Evolutionary conservation across 2,113 vertebrate genomes (phyloP).

Genomic region (Kryptolebias marmoratus): DNA sequence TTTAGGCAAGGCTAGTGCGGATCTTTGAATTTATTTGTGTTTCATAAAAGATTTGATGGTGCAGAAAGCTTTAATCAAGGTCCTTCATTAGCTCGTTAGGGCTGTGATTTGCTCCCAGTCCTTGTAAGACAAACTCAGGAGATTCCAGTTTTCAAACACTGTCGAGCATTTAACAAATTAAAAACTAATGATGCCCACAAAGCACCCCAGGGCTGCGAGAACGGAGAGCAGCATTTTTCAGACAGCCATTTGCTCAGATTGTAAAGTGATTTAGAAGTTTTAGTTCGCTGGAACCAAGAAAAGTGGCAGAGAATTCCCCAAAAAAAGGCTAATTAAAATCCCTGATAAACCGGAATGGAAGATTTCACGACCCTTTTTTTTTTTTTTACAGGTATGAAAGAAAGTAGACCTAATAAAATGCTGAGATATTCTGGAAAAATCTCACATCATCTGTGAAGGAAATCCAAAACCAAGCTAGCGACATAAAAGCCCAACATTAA

Average conservation of each 20-base stretch:
- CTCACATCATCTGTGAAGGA: too few species aligned
- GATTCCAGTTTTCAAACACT: neutral
- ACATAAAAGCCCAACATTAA: too few species aligned
- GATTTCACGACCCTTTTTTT: neutral
- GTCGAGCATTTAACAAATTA: neutral
- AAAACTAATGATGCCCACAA: neutral
- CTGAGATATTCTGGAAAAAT: too few species aligned
- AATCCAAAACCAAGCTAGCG: too few species aligned
- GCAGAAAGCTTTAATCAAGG: neutral
- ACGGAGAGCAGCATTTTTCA: neutral
- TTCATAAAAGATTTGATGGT: neutral
- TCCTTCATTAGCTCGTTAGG: neutral
- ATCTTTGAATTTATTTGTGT: too few species aligned
- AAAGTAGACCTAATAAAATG: neutral
- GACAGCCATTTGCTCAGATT: neutral
- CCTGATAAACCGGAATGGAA: neutral
- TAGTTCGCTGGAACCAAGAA: neutral
- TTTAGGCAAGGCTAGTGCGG: too few species aligned
- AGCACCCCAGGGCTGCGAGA: neutral
- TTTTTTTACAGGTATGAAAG: neutral
- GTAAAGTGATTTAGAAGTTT: neutral
- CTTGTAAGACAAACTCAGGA: neutral
- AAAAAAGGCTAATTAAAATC: neutral
- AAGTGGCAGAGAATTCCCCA: neutral
- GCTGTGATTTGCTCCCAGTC: neutral